Base-by-base conservation (phyloP, 2,888 invertebrate genomes). In the Trissolcus brochymenae region DNA sequence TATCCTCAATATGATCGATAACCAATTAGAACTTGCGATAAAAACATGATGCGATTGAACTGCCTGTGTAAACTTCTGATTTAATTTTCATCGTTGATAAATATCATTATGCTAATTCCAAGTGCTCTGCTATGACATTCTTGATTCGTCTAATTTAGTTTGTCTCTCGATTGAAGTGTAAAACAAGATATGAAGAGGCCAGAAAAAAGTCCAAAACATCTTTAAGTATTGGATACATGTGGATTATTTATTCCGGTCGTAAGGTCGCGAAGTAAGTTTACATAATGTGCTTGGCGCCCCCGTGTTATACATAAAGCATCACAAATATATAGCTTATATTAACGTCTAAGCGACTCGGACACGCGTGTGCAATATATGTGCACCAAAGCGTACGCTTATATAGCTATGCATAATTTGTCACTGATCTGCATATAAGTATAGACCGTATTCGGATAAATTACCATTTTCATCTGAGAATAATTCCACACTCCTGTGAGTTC, bases 241-340 rank as follows among this genome's bases (percentile, higher is more conserved):
- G 66, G 55, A 60, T 73, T 73, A 73, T 73, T 73, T 73, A 74
- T 74, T 74, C 67, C 74, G 67, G 67, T 62, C 67, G 74, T 74
- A 74, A 74, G 67, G 74, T 74, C 62, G 67, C 74, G 57, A 67
- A 59, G 67, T 56, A 40, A 57, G 74, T 74, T 67, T 74, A 67
- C 67, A 74, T 74, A 67, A 74, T 67, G 55, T 41, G 62, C 67
- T 55, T 57, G 67, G 66, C 66, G 49, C 66, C 60, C 66, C 60
- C 64, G 55, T 60, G 73, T 66, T 72, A 65, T 65, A 72, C 72
- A 72, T 65, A 72, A 72, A 72, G 65, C 59, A 41, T 66, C 66
- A 49, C 74, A 67, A 74, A 74, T 67, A 74, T 74, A 74, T 25
- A 25, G 25, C 61, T 40, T 56, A 60, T 46, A 53, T 60, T 56